Evolutionary conservation across 64 coral and sea anemone species (phyloP).

Genomic region (Cladopsammia gracilis): DNA sequence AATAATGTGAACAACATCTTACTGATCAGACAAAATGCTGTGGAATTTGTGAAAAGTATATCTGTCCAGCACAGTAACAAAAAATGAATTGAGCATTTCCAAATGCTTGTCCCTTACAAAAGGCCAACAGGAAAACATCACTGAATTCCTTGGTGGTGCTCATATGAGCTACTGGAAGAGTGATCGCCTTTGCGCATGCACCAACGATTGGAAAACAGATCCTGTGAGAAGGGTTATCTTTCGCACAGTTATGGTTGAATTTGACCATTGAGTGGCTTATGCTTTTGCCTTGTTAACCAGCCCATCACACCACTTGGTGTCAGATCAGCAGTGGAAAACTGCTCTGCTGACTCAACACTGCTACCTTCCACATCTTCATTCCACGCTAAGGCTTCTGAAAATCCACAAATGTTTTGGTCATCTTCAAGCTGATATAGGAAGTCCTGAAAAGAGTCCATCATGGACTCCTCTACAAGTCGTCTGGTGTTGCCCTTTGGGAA

Average conservation of each 20-base stretch:
- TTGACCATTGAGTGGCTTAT: conserved; percentile 51
- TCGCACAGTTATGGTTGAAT: conserved; percentile 60
- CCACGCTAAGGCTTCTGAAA: conserved; percentile 54
- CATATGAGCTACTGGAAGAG: conserved; percentile 55
- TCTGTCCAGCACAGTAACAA: too few species aligned
- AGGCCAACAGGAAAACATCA: conserved; percentile 58
- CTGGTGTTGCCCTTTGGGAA: conserved; percentile 47
- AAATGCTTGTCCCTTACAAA: conserved; percentile 75
- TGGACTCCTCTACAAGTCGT: conserved; percentile 59
- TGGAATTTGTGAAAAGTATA: too few species aligned
- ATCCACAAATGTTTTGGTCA: conserved; percentile 54
- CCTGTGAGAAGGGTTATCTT: conserved; percentile 25
- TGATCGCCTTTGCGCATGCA: conserved; percentile 70
- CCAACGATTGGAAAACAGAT: conserved; percentile 66
- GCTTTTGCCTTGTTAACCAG: conserved; percentile 77
- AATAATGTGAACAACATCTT: too few species aligned
- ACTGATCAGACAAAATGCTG: too few species aligned
- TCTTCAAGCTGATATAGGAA: conserved; percentile 58
- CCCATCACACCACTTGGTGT: conserved; percentile 60
- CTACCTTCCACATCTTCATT: not conserved
- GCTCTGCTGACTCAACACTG: conserved; percentile 15
- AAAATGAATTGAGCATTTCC: too few species aligned
- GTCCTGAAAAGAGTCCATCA: conserved; percentile 80
- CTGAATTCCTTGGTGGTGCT: conserved; percentile 41
- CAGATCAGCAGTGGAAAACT: conserved; percentile 47